Evolutionary conservation across 2,888 invertebrate species (phyloP).

Genomic region (Cephalotes varians): DNA sequence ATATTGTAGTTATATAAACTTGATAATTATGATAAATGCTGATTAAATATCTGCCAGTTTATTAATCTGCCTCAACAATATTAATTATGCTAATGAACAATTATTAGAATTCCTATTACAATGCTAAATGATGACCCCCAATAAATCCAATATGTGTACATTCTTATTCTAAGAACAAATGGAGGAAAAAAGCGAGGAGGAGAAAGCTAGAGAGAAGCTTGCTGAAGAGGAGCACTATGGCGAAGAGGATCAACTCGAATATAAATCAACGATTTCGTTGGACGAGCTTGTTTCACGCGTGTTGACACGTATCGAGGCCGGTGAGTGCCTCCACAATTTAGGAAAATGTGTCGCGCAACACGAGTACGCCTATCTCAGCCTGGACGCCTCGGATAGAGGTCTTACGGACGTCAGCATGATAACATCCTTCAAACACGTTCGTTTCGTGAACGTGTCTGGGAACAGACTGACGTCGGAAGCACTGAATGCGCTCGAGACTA

Average conservation of each 20-base stretch:
- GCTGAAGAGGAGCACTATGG: neutral
- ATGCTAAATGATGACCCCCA: neutral
- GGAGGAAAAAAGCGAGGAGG: neutral
- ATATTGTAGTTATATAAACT: neutral
- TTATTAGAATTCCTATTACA: neutral
- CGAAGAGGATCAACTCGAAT: constrained; percentile 5
- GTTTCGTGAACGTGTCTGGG: constrained; percentile 88
- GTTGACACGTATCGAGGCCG: constrained; percentile 84
- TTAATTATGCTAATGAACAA: neutral
- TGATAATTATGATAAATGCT: neutral
- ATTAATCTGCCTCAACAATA: neutral
- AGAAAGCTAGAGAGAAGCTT: neutral
- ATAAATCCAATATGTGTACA: neutral
- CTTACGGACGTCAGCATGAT: constrained; percentile 87
- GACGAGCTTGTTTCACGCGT: constrained; percentile 55
- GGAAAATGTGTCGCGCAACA: constrained; percentile 86
- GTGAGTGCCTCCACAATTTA: constrained; percentile 84
- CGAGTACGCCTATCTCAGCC: constrained; percentile 88
- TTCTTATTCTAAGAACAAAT: constrained; percentile 19
- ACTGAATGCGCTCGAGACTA: constrained; percentile 86
- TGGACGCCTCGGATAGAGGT: constrained; percentile 86
- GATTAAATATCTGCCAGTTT: neutral
- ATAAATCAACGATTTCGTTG: neutral
- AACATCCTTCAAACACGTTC: constrained; percentile 87
- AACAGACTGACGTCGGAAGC: constrained; percentile 86